These are phyloP conservation scores for Drosophila picticornis DNA, from an alignment of 2,888 invertebrate species.

Conservation along the genomic window DNA sequence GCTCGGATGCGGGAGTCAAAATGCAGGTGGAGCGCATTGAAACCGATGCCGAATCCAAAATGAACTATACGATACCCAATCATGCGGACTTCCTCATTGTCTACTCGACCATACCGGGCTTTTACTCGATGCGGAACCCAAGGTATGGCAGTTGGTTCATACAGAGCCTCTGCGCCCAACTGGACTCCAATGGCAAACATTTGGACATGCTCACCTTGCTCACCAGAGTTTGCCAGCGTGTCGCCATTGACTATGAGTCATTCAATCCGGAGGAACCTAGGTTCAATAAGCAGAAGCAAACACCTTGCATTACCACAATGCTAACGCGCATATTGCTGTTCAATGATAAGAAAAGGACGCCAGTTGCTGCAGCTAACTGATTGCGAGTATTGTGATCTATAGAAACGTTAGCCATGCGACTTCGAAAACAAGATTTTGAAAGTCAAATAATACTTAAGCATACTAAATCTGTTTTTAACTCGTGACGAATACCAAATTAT, in stretches of 20 bases:
- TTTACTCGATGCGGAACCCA: too few relatives aligned
- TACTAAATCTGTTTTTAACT: not conserved
- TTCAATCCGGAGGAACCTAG: conserved; percentile 91
- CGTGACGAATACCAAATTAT: not conserved
- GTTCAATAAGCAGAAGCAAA: conserved; percentile 96
- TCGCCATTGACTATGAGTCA: conserved; percentile 96
- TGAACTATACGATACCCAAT: conserved; percentile 93
- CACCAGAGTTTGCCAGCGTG: conserved; percentile 93
- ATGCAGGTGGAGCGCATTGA: conserved; percentile 86
- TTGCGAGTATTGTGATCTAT: conserved; percentile 40
- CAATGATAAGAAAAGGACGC: conserved; percentile 84
- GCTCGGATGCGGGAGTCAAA: conserved; percentile 92
- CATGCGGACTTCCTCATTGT: conserved; percentile 97
- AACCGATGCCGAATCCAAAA: conserved; percentile 89
- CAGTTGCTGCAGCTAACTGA: conserved; percentile 45
- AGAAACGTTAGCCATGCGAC: conserved; percentile 17
- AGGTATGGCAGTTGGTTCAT: conserved; percentile 99
- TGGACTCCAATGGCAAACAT: conserved; percentile 90
- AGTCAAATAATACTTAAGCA: not conserved
- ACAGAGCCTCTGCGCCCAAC: conserved; percentile 94
- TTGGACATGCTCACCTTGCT: conserved; percentile 94
- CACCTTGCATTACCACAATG: conserved; percentile 96
- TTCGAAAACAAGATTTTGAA: not conserved
- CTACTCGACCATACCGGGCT: conserved; percentile 97
- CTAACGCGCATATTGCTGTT: conserved; percentile 93